A percentile compares a stretch with the other conserved stretches of the same genome.
Conservation (phyloP, 2,888 invertebrate genomes). For the Allacma fusca region DNA sequence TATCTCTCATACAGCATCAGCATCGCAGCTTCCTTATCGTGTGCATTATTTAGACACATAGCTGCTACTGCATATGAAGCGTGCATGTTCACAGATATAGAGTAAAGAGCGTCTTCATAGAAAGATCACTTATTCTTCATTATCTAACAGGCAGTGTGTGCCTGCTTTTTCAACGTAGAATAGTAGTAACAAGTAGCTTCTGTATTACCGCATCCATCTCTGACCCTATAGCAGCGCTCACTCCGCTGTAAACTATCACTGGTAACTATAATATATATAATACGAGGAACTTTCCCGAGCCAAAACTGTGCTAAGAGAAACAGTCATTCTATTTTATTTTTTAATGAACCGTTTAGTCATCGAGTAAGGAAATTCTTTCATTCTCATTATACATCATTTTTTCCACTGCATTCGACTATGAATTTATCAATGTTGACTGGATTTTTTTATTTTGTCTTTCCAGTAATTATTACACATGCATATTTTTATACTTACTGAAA, state of each 20-base stretch:
- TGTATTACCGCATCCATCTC: constrained; percentile 7
- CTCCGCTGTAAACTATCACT: background rate
- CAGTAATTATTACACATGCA: too few relatives aligned
- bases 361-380: constrained; percentile 17
- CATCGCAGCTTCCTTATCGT: constrained; percentile 6
- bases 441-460: too few relatives aligned
- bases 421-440: too few relatives aligned
- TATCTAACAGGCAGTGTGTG: constrained; percentile 15
- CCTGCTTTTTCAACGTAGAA: constrained; percentile 10
- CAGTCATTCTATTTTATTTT: constrained; percentile 27
- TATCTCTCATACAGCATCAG: background rate
- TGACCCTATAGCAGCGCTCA: background rate
- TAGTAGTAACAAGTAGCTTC: constrained; percentile 4
- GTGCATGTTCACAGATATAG: background rate
- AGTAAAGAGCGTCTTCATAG: background rate
- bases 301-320: constrained; percentile 6
- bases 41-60: background rate
- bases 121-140: constrained; percentile 15
- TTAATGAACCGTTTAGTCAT: constrained; percentile 23
- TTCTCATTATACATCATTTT: background rate
- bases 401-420: background rate
- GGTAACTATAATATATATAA: background rate
- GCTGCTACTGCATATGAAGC: background rate
- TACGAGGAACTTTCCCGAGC: background rate
- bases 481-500: too few relatives aligned